phyloP scores from a whole-genome alignment of 2,888 invertebrate species.

The Troides helena region DNA sequence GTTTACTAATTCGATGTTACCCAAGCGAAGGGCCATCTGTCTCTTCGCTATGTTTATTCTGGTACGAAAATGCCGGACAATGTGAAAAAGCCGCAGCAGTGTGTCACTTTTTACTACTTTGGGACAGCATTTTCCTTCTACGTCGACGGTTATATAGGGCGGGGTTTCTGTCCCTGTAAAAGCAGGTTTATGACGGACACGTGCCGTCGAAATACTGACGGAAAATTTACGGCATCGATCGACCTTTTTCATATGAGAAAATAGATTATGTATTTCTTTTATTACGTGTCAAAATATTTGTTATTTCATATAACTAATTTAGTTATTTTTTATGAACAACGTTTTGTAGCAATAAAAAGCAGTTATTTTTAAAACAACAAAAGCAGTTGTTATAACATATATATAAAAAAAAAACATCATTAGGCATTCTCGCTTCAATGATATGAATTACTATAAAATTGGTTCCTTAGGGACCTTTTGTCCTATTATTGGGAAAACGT shows the following conservation, averaged over 20 bases:
- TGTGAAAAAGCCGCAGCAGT: constrained; percentile 55
- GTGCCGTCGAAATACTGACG: constrained; percentile 50
- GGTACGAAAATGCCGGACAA: constrained; percentile 51
- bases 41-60: constrained; percentile 45
- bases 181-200: constrained; percentile 74
- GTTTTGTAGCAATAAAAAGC: too few relatives aligned
- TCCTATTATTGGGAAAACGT: constrained; percentile 67
- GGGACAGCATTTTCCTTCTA: constrained; percentile 42
- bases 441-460: constrained; percentile 64
- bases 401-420: neutral
- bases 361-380: too few relatives aligned
- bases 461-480: constrained; percentile 71
- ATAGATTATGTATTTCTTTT: constrained; percentile 32
- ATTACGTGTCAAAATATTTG: neutral
- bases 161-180: constrained; percentile 61
- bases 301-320: neutral
- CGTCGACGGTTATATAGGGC: constrained; percentile 46
- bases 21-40: constrained; percentile 27
- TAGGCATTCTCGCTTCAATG: constrained; percentile 40
- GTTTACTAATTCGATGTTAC: constrained; percentile 27
- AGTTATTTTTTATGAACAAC: too few relatives aligned
- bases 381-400: neutral
- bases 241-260: constrained; percentile 28
- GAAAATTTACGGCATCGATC: constrained; percentile 54
- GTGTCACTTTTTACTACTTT: constrained; percentile 59